These are phyloP conservation scores for Drosophila antonietae DNA, from an alignment of 2,888 invertebrate genomes.

Conservation along the genomic window DNA sequence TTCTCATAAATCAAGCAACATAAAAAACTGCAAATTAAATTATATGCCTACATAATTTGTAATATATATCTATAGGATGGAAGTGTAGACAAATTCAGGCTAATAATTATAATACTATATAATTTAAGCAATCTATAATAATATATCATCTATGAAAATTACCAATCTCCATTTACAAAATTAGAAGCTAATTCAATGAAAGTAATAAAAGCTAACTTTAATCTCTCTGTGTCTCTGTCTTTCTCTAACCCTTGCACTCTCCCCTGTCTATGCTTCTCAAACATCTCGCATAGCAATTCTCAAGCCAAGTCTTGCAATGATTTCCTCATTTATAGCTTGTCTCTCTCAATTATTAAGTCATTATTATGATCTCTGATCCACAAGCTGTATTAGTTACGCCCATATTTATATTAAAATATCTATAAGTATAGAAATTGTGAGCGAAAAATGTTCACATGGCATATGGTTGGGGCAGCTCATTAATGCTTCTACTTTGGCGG, in stretches of 20 bases:
- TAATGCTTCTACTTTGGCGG: constrained; percentile 47
- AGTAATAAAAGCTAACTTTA: neutral
- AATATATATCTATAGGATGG: no score
- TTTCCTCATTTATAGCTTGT: constrained; percentile 26
- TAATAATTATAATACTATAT: no score
- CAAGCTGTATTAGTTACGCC: constrained; percentile 37
- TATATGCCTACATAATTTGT: no score
- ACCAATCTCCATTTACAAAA: neutral
- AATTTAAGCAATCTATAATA: no score
- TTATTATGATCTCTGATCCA: constrained; percentile 44
- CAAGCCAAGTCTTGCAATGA: constrained; percentile 12
- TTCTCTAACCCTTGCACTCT: neutral
- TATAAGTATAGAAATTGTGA: constrained; percentile 6
- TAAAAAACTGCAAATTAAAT: no score
- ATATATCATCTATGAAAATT: neutral
- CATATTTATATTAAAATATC: constrained; percentile 19
- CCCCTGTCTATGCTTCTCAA: neutral
- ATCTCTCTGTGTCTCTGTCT: neutral
- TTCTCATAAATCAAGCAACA: no score
- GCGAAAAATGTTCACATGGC: constrained; percentile 49
- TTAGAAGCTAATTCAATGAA: neutral
- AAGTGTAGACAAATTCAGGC: no score
- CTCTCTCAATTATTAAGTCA: constrained; percentile 70
- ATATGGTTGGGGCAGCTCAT: constrained; percentile 22
- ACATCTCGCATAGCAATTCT: constrained; percentile 5